Percentiles rank a stretch among this genome's conserved stretches.
phyloP scores from a whole-genome alignment of 37 sponge, comb jelly and placozoan species.

The Bolinopsis microptera region DNA sequence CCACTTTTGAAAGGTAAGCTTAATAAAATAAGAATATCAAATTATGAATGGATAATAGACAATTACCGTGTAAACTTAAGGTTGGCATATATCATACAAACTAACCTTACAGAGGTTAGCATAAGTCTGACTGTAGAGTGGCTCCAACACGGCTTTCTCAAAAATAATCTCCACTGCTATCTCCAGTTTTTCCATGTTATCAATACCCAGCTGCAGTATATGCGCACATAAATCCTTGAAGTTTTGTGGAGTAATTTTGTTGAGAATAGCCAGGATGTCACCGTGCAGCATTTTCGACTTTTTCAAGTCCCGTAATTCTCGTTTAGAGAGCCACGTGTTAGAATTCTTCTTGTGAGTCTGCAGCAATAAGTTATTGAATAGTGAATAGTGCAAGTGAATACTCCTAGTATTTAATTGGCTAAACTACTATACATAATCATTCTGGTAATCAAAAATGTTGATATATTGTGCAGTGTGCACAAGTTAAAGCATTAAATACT shows the following conservation, averaged over 20 bases:
- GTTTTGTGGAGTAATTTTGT: slow-evolving; percentile 64
- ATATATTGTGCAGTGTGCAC: too few species aligned
- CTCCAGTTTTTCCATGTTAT: slow-evolving; percentile 27
- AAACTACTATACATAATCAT: too few species aligned
- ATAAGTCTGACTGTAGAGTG: slow-evolving; percentile 34
- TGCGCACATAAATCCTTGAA: slow-evolving; percentile 44
- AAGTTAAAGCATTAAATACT: too few species aligned
- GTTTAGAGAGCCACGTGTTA: slow-evolving; percentile 34
- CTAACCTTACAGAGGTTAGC: slow-evolving; percentile 60
- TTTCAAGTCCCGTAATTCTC: slow-evolving; percentile 8
- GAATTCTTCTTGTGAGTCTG: slow-evolving; percentile 58
- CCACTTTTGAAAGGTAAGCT: too few species aligned
- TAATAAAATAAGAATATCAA: too few species aligned
- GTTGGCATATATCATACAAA: too few species aligned
- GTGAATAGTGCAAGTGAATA: too few species aligned
- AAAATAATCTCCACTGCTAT: slow-evolving; percentile 57
- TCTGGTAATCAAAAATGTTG: too few species aligned
- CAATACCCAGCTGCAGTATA: not conserved
- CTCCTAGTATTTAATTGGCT: too few species aligned
- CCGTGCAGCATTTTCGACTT: not conserved
- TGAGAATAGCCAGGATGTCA: slow-evolving; percentile 50
- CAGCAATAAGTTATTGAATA: not conserved
- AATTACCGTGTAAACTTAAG: too few species aligned
- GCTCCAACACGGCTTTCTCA: slow-evolving; percentile 44
- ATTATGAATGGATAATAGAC: too few species aligned